Base-by-base conservation (phyloP, 2,888 invertebrate species). In the Atethmia centrago region DNA sequence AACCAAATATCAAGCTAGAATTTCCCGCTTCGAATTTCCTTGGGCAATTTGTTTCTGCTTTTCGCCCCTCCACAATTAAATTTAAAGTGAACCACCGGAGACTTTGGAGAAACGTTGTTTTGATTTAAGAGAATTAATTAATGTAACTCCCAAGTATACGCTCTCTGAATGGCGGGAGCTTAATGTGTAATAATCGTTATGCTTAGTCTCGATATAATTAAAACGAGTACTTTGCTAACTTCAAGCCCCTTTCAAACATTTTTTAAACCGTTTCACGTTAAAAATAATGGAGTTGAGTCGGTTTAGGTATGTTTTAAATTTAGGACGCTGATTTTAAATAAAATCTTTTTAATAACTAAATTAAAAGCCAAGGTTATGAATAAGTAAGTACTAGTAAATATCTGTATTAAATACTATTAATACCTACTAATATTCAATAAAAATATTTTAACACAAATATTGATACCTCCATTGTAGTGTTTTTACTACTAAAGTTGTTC, bases 91-190 rank as follows among this genome's bases (percentile, higher is more conserved):
- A 92, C 91, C 90, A 90, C 89, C 89, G 87, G 87, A 90, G 92
- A 90, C 89, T 92, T 86, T 86, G 86, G 86, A 89, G 90, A 89
- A 88, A 87, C 91, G 90, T 92, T 94, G 94, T 94, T 94, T 94
- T 94, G 94, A 94, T 94, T 94, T 94, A 94, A 93, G 92, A 88
- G 91, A 93, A 93, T 93, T 93, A 93, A 94, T 94, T 93, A 93
- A 90, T 90, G 90, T 91, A 89, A 92, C 89, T 92, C 91, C 88
- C 85, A 88, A 88, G 90, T 88, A 88, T 89, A 89, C 87, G 90
- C 84, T 85, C 85, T 80, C 85, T 87, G 85, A 88, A 90, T 89
- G 87, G 86, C 77, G 82, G 76, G 77, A 53, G 83, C 85, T 90
- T 90, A 90, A 93, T 91, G 90, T 88, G 88, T 87, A 88, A 90